Conservation (phyloP, 2,797 vertebrate species). For the Mionectes olivaceus region DNA sequence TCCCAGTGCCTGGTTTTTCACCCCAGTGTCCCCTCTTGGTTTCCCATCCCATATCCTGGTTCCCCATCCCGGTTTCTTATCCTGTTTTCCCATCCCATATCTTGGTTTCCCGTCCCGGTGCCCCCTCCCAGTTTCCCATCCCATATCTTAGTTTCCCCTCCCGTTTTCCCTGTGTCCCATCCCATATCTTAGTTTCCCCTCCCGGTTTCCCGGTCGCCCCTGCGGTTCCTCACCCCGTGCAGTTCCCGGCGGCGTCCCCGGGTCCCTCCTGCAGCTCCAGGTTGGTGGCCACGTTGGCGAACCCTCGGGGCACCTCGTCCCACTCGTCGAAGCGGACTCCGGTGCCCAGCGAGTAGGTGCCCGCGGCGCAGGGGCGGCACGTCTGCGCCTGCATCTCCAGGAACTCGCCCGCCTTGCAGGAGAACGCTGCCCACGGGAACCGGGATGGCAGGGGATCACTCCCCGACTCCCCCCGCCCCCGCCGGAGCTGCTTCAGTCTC, state of each 20-base stretch:
- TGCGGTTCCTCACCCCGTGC: conserved; percentile 80
- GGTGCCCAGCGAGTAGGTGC: conserved; percentile 93
- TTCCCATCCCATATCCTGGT: no score
- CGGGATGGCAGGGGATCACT: background rate
- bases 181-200: no score
- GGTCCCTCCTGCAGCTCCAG: conserved; percentile 66
- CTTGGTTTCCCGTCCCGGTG: no score
- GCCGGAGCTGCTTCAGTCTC: background rate
- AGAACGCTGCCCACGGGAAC: conserved; percentile 83
- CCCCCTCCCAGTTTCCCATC: no score
- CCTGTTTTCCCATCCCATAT: no score
- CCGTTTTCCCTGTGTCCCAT: no score
- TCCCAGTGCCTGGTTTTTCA: background rate
- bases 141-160: no score
- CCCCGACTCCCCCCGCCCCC: no score
- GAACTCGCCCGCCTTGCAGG: conserved; percentile 91
- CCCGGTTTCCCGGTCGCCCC: no score
- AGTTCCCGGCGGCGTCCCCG: conserved; percentile 76
- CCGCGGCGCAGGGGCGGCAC: conserved; percentile 87
- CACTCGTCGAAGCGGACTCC: conserved; percentile 93
- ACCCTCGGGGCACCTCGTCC: conserved; percentile 89
- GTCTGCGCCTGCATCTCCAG: conserved; percentile 92
- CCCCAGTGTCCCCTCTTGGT: no score
- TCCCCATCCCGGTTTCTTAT: no score
- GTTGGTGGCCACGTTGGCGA: conserved; percentile 84